A percentile compares a stretch with the other conserved stretches of the same genome.
These are phyloP conservation scores for Phyllotreta striolata DNA, from an alignment of 2,888 invertebrate species.

Conservation along the genomic window DNA sequence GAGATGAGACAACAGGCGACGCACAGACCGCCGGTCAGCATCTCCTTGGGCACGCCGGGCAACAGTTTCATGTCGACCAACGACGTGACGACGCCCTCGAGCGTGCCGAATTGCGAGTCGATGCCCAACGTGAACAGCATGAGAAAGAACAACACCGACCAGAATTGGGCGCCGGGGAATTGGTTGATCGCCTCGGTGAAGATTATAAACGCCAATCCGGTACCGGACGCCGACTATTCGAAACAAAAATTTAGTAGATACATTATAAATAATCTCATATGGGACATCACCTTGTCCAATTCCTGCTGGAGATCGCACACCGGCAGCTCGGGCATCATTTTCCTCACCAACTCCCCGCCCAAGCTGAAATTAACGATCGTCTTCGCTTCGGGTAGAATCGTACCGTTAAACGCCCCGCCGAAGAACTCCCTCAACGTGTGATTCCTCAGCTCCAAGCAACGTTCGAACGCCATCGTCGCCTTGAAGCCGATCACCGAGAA, in stretches of 20 bases:
- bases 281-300: conserved; percentile 79
- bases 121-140: conserved; percentile 97
- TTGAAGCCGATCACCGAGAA: conserved; percentile 96
- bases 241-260: conserved; percentile 44
- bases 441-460: conserved; percentile 73
- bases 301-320: conserved; percentile 86
- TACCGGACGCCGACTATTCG: conserved; percentile 95
- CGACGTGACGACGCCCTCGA: conserved; percentile 95
- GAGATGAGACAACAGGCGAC: conserved; percentile 83
- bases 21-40: conserved; percentile 83
- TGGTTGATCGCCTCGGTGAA: conserved; percentile 98
- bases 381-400: conserved; percentile 66
- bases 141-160: conserved; percentile 95
- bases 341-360: conserved; percentile 65
- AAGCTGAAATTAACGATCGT: conserved; percentile 64
- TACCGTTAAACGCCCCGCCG: conserved; percentile 62
- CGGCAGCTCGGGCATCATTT: conserved; percentile 73
- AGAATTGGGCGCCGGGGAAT: conserved; percentile 94
- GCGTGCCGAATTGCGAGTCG: conserved; percentile 95
- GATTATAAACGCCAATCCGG: conserved; percentile 95
- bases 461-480: conserved; percentile 83
- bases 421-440: conserved; percentile 67
- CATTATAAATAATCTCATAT: conserved; percentile 43
- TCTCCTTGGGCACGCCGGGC: conserved; percentile 89
- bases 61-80: conserved; percentile 95